A percentile compares a stretch with the other conserved stretches of the same genome.
Conservation (phyloP, 92 coral and sea anemone genomes). For the Epizoanthus scotinus region DNA sequence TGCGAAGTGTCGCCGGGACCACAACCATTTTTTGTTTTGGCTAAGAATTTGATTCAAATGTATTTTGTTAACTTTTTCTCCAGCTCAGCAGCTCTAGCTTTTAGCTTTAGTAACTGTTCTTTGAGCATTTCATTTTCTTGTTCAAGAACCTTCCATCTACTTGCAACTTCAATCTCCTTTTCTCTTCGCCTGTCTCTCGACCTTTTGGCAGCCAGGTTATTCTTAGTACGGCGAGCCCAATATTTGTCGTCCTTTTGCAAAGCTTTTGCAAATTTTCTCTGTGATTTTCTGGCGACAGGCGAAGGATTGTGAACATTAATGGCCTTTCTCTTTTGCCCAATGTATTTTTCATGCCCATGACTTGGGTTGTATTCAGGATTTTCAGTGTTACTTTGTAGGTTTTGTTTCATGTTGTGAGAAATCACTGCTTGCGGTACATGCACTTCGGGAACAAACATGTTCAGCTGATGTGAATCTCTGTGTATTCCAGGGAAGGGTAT, state of each 20-base stretch:
- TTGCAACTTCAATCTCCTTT: conserved; percentile 50
- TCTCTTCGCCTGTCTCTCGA: conserved; percentile 53
- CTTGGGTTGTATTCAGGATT: neutral
- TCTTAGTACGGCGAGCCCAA: conserved; percentile 51
- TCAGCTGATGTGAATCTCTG: too few species aligned
- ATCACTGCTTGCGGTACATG: too few species aligned
- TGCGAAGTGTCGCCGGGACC: neutral
- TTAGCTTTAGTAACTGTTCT: conserved; percentile 48
- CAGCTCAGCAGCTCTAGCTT: conserved; percentile 21
- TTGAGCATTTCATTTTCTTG: conserved; percentile 53
- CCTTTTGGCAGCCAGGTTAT: conserved; percentile 51
- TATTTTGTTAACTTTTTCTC: neutral
- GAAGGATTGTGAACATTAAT: conserved; percentile 25
- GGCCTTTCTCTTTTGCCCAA: neutral
- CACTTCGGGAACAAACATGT: too few species aligned
- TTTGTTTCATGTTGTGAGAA: neutral
- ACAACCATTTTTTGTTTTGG: too few species aligned
- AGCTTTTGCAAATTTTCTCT: conserved; percentile 34
- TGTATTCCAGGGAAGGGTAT: too few species aligned
- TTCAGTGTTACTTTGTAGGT: neutral
- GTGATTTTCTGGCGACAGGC: conserved; percentile 44
- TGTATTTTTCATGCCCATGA: neutral
- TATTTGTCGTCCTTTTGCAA: conserved; percentile 51
- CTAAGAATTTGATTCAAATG: neutral
- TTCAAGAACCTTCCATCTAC: conserved; percentile 46